Conservation (phyloP, 2,888 invertebrate species). For the Hylaea fasciaria region DNA sequence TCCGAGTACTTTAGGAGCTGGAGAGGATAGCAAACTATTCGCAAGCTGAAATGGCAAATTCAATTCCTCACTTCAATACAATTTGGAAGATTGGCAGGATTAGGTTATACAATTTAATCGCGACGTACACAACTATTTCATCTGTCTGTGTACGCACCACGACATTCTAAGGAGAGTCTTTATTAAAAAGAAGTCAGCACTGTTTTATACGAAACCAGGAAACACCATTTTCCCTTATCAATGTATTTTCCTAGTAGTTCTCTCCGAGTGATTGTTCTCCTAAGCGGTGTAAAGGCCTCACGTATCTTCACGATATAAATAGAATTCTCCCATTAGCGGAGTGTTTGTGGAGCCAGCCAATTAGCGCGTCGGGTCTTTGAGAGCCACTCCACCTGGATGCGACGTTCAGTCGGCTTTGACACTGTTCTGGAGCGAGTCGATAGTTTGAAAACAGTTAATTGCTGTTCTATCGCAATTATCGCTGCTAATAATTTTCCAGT, state of each 20-base stretch:
- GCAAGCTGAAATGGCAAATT: not conserved
- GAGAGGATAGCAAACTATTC: not conserved
- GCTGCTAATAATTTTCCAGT: not conserved
- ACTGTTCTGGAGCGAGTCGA: conserved; percentile 11
- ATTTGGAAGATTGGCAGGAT: no score
- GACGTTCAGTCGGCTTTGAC: conserved; percentile 16
- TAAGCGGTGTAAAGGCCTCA: not conserved
- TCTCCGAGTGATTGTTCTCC: not conserved
- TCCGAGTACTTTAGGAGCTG: not conserved
- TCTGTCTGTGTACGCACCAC: no score
- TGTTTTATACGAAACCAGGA: no score
- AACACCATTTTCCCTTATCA: no score
- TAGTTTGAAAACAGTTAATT: not conserved
- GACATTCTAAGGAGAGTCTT: no score
- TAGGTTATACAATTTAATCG: no score
- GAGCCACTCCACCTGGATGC: conserved; percentile 8
- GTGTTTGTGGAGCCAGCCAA: conserved; percentile 16
- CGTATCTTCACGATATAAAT: conserved; percentile 8
- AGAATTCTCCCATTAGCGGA: conserved; percentile 4
- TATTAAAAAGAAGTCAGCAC: no score
- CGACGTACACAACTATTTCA: no score
- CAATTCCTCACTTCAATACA: no score
- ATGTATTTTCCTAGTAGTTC: no score
- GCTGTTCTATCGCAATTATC: conserved; percentile 1
- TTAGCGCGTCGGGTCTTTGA: conserved; percentile 18